phyloP scores from a whole-genome alignment of 2,113 vertebrate genomes.

The Chionodraco myersi region DNA sequence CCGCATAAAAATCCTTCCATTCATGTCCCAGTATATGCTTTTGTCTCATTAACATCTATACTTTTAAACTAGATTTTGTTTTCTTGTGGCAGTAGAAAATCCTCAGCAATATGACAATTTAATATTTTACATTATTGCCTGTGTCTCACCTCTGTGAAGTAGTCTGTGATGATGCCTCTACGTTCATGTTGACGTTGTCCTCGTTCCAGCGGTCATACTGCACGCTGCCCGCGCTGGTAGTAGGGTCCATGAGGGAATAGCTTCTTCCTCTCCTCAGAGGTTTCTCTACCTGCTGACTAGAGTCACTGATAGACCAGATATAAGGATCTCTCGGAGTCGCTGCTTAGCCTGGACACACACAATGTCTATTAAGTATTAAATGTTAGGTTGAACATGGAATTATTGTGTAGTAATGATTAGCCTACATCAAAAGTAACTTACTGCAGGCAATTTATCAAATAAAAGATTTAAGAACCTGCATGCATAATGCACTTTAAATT shows the following conservation, averaged over 20 bases:
- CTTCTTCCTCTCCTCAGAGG: constrained; percentile 80
- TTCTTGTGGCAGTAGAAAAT: not conserved
- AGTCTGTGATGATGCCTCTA: constrained; percentile 57
- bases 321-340: not conserved
- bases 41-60: too few species aligned
- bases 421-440: not conserved
- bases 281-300: constrained; percentile 12
- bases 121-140: not conserved
- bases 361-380: not conserved
- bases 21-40: too few species aligned
- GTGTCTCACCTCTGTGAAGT: constrained; percentile 78
- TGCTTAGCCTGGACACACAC: constrained; percentile 2
- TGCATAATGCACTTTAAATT: not conserved
- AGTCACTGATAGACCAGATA: not conserved
- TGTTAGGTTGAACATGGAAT: not conserved
- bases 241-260: constrained; percentile 84
- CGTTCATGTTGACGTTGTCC: constrained; percentile 82
- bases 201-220: constrained; percentile 87
- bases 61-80: too few species aligned
- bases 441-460: not conserved
- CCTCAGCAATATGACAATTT: not conserved
- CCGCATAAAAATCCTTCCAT: not conserved
- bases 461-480: not conserved
- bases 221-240: constrained; percentile 46
- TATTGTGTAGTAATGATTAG: not conserved